Percentiles rank a stretch among this genome's conserved stretches.
Evolutionary conservation across 1,140 invertebrate species (phyloP).

Genomic region (Rhagoletis zephyria): DNA sequence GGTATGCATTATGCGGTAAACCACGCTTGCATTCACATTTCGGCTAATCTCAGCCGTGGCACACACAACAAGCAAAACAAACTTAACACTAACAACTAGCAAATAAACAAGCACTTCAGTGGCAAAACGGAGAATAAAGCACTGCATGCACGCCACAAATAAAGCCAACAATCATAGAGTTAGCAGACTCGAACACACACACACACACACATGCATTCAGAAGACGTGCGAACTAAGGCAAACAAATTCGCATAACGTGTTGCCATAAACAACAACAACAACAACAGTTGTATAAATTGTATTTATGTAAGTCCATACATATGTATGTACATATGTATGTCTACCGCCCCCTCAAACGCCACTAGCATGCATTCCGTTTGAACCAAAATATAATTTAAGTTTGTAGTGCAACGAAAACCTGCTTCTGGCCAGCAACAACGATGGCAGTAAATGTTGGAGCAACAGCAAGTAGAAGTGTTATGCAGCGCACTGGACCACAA

Average conservation of each 20-base stretch:
- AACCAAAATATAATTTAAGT: constrained; percentile 32
- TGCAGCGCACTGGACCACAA: not conserved
- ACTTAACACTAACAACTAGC: not conserved
- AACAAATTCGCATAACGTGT: constrained; percentile 4
- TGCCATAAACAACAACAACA: not conserved
- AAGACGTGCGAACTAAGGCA: not conserved
- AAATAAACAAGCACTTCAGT: constrained; percentile 27
- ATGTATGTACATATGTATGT: not conserved
- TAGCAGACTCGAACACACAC: not conserved
- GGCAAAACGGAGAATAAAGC: constrained; percentile 16
- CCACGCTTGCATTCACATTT: constrained; percentile 47
- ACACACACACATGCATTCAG: not conserved
- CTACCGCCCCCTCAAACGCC: constrained; percentile 26
- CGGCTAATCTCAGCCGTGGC: constrained; percentile 26
- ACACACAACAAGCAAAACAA: not conserved
- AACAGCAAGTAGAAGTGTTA: not conserved
- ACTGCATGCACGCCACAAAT: not conserved
- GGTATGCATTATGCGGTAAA: constrained; percentile 36
- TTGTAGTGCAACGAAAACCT: constrained; percentile 17
- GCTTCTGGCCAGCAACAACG: not conserved
- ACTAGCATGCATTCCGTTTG: constrained; percentile 2
- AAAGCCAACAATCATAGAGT: not conserved
- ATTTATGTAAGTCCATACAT: not conserved
- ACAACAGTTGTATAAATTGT: not conserved
- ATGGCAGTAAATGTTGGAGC: not conserved